These are phyloP conservation scores for Drosophila arizonae DNA, from an alignment of 1,140 invertebrate genomes.

Conservation along the genomic window DNA sequence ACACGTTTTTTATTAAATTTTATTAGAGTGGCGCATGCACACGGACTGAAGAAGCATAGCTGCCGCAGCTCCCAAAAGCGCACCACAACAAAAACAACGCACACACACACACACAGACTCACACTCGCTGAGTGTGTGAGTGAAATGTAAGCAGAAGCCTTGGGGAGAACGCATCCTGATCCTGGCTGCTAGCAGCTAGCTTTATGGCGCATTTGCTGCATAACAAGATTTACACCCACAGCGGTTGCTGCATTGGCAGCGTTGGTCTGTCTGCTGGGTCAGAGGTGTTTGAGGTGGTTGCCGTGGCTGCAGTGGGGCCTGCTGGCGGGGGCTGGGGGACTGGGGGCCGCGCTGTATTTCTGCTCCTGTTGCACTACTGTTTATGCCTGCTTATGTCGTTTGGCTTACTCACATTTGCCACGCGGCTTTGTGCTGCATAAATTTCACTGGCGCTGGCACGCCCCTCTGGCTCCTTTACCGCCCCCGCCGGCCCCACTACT, in stretches of 20 bases:
- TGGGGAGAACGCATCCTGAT: constrained; percentile 24
- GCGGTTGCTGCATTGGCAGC: constrained; percentile 9
- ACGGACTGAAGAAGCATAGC: constrained; percentile 26
- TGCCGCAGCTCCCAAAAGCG: constrained; percentile 11
- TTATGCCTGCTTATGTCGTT: constrained; percentile 79
- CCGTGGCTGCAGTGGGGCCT: constrained; percentile 12
- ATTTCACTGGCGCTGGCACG: constrained; percentile 55
- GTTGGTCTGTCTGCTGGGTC: neutral
- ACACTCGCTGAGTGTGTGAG: neutral
- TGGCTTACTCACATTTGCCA: constrained; percentile 77
- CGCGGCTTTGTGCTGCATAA: constrained; percentile 76
- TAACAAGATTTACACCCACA: constrained; percentile 78
- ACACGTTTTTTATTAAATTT: constrained; percentile 81
- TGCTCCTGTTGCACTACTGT: constrained; percentile 47
- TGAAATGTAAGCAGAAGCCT: constrained; percentile 30
- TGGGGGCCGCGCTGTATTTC: neutral
- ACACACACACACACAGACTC: neutral
- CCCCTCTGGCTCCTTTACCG: neutral
- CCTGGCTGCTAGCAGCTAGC: constrained; percentile 39
- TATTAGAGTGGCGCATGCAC: constrained; percentile 75
- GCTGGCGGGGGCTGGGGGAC: neutral
- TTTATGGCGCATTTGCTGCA: constrained; percentile 75
- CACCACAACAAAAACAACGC: constrained; percentile 35
- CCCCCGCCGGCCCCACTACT: neutral
- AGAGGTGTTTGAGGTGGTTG: neutral